Conservation (phyloP, 2,888 invertebrate genomes). For the Aethes cnicana region DNA sequence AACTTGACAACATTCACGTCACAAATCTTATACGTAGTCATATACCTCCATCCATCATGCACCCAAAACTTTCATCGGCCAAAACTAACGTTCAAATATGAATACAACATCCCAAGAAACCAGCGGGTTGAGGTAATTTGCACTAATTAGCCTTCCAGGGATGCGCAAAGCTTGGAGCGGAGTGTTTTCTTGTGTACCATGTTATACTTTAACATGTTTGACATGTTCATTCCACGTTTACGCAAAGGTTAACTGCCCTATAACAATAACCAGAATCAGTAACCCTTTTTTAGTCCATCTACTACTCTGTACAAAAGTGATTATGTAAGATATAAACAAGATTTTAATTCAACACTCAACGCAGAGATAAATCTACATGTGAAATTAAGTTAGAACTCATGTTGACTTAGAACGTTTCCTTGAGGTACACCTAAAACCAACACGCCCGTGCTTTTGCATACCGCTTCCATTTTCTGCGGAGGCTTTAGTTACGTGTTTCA, state of each 20-base stretch:
- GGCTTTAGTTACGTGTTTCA: slow-evolving; percentile 21
- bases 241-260: too few relatives aligned
- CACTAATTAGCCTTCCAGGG: slow-evolving; percentile 9
- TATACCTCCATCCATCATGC: not conserved
- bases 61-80: slow-evolving; percentile 8
- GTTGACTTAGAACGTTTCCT: slow-evolving; percentile 17
- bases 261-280: too few relatives aligned
- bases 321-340: too few relatives aligned
- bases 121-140: slow-evolving; percentile 4
- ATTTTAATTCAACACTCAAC: slow-evolving; percentile 2
- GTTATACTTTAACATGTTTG: slow-evolving; percentile 3
- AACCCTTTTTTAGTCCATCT: too few relatives aligned
- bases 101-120: slow-evolving; percentile 5
- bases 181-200: slow-evolving; percentile 14
- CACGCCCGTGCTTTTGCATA: not conserved
- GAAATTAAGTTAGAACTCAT: slow-evolving; percentile 14
- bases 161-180: not conserved
- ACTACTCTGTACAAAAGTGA: too few relatives aligned
- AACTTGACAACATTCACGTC: not conserved
- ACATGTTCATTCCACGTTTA: slow-evolving; percentile 1
- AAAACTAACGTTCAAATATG: slow-evolving; percentile 11
- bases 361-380: slow-evolving; percentile 8
- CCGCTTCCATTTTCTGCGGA: slow-evolving; percentile 7
- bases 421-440: slow-evolving; percentile 20
- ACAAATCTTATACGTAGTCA: not conserved